Base-by-base conservation (phyloP, 2,113 vertebrate genomes). In the Camelus dromedarius region DNA sequence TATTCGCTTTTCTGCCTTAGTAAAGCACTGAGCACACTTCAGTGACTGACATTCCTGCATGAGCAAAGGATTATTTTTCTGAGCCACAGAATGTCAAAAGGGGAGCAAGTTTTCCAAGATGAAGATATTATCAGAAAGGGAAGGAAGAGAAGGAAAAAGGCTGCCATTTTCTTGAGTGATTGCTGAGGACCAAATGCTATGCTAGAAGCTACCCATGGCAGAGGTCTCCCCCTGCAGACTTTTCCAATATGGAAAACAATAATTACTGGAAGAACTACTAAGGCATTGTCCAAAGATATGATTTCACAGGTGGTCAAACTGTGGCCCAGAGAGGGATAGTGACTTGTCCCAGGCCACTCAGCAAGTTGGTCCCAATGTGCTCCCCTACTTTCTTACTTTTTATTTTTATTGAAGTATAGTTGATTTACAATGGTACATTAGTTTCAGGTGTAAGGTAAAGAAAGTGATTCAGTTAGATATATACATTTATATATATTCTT, bases 51-150 rank as follows among this genome's bases (percentile, higher is more conserved):
- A 2, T 2, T 50, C 77, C 86, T 15, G 1, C 50, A 58, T 0
- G 2, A 62, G 19, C 66, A 50, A 1, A 9, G 22, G 28, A 14
- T 46, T 50, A n/a, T 56, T 69, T 75, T 58, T 83, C 50, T 28
- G 81, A 89, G 91, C 96, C 69, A 38, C 62, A 38, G 72, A 72
- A 89, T 81, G 75, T 52, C 82, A 75, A 70, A 82, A 80, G 64
- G 30, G 46, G 69, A 92, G 20, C 46, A 66, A 4, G 67, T 30
- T 60, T 90, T 80, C 76, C 18, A 66, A 91, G 26, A 56, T 0
- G 2, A 60, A 87, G 26, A 54, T 20, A 35, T 46, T 60, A 69
- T 22, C 73, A 84, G 70, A 58, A 88, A 87, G 42, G 38, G 42
- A 84, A 19, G 13, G 32, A 82, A 75, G 54, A 50, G 46, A n/a